Percentiles rank a stretch among this genome's conserved stretches.
Evolutionary conservation across 2,797 vertebrate genomes (phyloP).

Genomic region (Lepilemur ruficaudatus): DNA sequence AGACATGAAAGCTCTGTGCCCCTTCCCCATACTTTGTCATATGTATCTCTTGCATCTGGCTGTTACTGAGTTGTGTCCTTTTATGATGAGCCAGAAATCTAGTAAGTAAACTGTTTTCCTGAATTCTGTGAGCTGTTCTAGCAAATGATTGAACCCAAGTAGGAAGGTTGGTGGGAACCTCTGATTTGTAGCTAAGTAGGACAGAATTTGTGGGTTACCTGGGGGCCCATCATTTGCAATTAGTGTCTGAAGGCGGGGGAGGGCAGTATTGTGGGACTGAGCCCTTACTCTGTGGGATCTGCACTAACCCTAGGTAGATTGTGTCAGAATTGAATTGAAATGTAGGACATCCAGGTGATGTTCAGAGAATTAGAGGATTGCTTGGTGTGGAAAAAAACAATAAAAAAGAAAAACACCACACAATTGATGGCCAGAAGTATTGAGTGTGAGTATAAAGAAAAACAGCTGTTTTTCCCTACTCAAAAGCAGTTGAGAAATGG

Average conservation of each 20-base stretch:
- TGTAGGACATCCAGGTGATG: neutral
- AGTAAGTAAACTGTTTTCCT: neutral
- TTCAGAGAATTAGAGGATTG: neutral
- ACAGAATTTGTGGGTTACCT: neutral
- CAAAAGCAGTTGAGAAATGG: neutral
- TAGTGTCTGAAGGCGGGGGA: neutral
- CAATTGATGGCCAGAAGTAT: neutral
- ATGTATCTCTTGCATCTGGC: neutral
- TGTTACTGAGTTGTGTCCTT: neutral
- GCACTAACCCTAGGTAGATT: neutral
- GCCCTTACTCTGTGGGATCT: neutral
- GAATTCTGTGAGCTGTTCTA: neutral
- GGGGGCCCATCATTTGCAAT: neutral
- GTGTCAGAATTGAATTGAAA: neutral
- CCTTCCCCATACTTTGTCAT: neutral
- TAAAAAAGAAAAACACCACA: neutral
- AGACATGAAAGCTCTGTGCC: neutral
- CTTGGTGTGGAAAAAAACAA: neutral
- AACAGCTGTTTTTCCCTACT: neutral
- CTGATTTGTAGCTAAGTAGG: neutral
- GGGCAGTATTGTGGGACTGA: neutral
- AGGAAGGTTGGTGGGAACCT: neutral
- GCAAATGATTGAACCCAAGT: neutral
- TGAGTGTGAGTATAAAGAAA: neutral
- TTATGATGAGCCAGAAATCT: neutral